Base-by-base conservation (phyloP, 1,140 invertebrate species). In the Araneus ventricosus region DNA sequence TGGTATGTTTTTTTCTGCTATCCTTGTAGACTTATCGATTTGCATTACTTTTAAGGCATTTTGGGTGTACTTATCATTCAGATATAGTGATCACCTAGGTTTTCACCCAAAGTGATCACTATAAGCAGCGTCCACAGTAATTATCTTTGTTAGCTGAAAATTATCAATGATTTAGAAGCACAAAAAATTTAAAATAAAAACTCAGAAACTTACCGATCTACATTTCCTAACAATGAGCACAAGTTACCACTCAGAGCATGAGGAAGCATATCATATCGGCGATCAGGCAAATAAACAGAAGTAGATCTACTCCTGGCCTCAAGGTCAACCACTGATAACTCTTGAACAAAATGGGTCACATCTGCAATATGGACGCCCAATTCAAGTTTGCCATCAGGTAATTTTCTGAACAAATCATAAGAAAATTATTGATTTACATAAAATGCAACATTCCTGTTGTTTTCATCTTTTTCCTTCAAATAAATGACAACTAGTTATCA, bases 291-390 rank as follows among this genome's bases (percentile, higher is more conserved):
- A 94, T 96, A 96, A 24, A 96, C 95, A 94, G 96, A 96, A 34
- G 96, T 96, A 10, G 95, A 95, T 91, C 96, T 93, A 2, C 93
- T 86, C 63, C 94, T 86, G n/a, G 96, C 96, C 92, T 95, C 95
- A 63, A 94, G 93, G 92, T 96, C 96, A 45, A 96, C 94, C 17
- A 94, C 87, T 1, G 95, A 95, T n/a, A 94, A 93, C 61, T 95
- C 95, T 30, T 94, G 70, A 5, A 96, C 94, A 94, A 96, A 96
- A 94, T 95, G 95, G 63, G 95, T 96, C 1, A 96, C 96, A 95
- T 96, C 96, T 90, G 96, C 96, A 91, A 96, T 96, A 93, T 96
- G 96, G 8, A 96, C 96, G 8, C 96, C 96, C 20, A 96, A 94
- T 94, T 96, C 94, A 39, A 94, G 59, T 41, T 93, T 88, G 94